Conservation (phyloP, 2,113 vertebrate genomes). For the Melanerpes formicivorus region DNA sequence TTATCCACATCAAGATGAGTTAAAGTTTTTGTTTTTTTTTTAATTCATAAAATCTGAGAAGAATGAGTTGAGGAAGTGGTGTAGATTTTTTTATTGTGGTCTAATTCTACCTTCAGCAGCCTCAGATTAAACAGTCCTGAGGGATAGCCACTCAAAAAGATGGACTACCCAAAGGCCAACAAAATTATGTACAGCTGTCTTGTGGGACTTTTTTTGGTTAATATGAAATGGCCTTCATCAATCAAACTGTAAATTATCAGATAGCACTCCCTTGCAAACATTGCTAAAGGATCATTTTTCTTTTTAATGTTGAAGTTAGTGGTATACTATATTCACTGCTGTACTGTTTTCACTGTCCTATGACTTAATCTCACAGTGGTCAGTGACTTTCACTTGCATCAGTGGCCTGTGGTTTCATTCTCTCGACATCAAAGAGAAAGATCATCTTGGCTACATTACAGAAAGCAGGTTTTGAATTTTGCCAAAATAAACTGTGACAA, state of each 20-base stretch:
- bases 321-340: conserved; percentile 1
- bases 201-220: conserved; percentile 2
- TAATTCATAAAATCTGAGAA: background rate
- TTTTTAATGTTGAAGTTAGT: conserved; percentile 9
- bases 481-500: conserved; percentile 45
- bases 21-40: background rate
- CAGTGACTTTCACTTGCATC: conserved; percentile 55
- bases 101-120: conserved; percentile 5
- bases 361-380: conserved; percentile 48
- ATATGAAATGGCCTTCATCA: conserved; percentile 34
- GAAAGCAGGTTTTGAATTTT: background rate
- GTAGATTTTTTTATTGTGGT: background rate
- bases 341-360: background rate
- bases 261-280: conserved; percentile 3
- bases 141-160: conserved; percentile 36
- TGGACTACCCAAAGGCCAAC: background rate
- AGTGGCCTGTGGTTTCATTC: conserved; percentile 61
- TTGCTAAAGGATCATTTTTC: conserved; percentile 2
- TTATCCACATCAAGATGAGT: background rate
- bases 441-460: conserved; percentile 29
- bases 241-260: conserved; percentile 31
- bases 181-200: conserved; percentile 27
- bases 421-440: conserved; percentile 36
- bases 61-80: background rate
- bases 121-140: conserved; percentile 7